Percentiles rank a stretch among this genome's conserved stretches.
Evolutionary conservation across 2,888 invertebrate species (phyloP).

Genomic region (Leptinotarsa rubiginosa): DNA sequence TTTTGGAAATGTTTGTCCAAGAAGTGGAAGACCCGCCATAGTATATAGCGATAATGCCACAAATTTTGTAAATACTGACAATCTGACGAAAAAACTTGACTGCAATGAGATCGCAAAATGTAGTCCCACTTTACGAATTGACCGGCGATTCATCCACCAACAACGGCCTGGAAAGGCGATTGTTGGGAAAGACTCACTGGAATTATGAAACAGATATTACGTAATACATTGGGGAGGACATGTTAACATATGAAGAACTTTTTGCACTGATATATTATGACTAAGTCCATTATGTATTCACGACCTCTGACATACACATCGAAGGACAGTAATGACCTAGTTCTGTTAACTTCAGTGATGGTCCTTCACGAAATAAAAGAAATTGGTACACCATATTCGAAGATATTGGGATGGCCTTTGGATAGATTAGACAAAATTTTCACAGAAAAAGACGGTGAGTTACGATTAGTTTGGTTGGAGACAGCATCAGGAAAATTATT

Average conservation of each 20-base stretch:
- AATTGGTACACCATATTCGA: neutral
- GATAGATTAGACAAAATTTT: neutral
- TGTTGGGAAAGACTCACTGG: neutral
- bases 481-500: neutral
- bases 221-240: no score
- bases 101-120: neutral
- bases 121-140: neutral
- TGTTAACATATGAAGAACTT: no score
- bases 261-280: neutral
- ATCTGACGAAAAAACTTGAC: neutral
- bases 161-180: neutral
- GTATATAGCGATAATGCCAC: neutral
- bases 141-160: neutral
- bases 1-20: neutral
- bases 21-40: neutral
- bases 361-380: neutral
- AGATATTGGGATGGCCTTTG: neutral
- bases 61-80: no score
- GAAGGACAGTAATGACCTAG: neutral
- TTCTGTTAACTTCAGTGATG: neutral
- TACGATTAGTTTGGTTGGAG: neutral
- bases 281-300: neutral
- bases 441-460: neutral
- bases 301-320: neutral
- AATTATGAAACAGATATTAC: neutral